Evolutionary conservation across 2,797 vertebrate genomes (phyloP), one percentile per base, ranked within the genome.

Genomic region (Helarctos malayanus): DNA sequence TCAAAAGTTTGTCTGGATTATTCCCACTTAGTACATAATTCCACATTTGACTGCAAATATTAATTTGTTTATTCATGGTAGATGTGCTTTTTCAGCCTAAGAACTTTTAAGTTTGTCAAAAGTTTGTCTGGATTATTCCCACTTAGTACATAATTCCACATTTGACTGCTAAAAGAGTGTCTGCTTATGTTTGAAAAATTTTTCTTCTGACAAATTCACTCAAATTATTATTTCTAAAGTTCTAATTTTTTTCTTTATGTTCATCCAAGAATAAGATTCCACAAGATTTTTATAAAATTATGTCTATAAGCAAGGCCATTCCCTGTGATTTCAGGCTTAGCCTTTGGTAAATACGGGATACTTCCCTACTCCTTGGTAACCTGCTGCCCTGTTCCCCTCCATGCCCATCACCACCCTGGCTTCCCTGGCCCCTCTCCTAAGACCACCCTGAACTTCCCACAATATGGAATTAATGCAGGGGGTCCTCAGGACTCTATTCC

Each of bases 201-300:
- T 18, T 82, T 81, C 76, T 45, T 83, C 52, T 35, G 18, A 56
- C 32, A 79, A 57, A 9, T 12, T 94, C 47, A 73, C 27, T 87
- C n/a, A 87, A 69, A 47, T 75, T 84, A 75, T 32, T 91, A 61
- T 78, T 87, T 89, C 45, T 35, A 69, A 47, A 89, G 61, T 52
- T 90, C 15, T 5, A 18, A 19, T 19, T 91, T 73, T 92, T 93
- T 38, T 23, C 35, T 69, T 76, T 54, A 25, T n/a, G 15, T 81
- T 76, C 59, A 68, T 61, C 45, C 19, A 49, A 61, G 25, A 94
- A 80, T 52, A n/a, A 87, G 41, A 94, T 54, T 69, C 23, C 19
- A 65, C 45, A 80, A 45, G 61, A 63, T 16, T 63, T 94, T 47
- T 83, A 84, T 79, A 73, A 89, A 88, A 32, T 29, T 83, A 1